Percentiles rank a stretch among this genome's conserved stretches.
Conservation (phyloP, 1,140 invertebrate species). For the Euschistus heros region DNA sequence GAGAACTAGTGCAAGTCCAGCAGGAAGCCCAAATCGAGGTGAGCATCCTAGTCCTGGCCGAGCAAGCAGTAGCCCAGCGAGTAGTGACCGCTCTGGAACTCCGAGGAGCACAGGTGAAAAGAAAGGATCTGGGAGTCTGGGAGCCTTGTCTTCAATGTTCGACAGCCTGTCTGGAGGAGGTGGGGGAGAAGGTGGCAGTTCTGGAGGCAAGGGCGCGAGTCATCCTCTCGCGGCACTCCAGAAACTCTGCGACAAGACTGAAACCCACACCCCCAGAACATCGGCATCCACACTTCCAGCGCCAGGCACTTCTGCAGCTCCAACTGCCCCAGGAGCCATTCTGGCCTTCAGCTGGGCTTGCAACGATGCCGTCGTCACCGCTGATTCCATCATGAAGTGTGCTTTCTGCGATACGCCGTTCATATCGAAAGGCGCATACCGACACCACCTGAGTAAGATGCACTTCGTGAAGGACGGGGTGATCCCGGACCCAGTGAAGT, state of each 20-base stretch:
- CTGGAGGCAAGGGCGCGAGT: constrained; percentile 49
- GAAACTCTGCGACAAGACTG: constrained; percentile 89
- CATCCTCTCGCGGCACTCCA: constrained; percentile 87
- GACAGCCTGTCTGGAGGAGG: constrained; percentile 59
- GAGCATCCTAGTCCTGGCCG: constrained; percentile 50
- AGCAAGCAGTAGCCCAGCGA: constrained; percentile 53
- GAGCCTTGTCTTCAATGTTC: constrained; percentile 80
- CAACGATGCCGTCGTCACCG: constrained; percentile 76
- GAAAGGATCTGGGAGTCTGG: constrained; percentile 58
- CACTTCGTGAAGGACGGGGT: constrained; percentile 91
- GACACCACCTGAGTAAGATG: constrained; percentile 92
- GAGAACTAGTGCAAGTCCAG: constrained; percentile 29
- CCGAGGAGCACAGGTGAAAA: constrained; percentile 56
- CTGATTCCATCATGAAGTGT: constrained; percentile 85
- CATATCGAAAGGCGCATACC: constrained; percentile 90
- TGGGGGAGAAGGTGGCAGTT: constrained; percentile 34
- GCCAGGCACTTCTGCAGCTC: constrained; percentile 31
- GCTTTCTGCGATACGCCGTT: constrained; percentile 93
- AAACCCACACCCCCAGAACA: constrained; percentile 46
- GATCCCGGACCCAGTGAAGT: constrained; percentile 52
- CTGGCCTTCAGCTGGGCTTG: constrained; percentile 88
- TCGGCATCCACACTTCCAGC: constrained; percentile 31
- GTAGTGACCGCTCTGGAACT: constrained; percentile 60
- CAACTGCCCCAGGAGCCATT: constrained; percentile 63
- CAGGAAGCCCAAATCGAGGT: constrained; percentile 37